Evolutionary conservation across 2,113 vertebrate genomes (phyloP).

Genomic region (Thalassoma bifasciatum): DNA sequence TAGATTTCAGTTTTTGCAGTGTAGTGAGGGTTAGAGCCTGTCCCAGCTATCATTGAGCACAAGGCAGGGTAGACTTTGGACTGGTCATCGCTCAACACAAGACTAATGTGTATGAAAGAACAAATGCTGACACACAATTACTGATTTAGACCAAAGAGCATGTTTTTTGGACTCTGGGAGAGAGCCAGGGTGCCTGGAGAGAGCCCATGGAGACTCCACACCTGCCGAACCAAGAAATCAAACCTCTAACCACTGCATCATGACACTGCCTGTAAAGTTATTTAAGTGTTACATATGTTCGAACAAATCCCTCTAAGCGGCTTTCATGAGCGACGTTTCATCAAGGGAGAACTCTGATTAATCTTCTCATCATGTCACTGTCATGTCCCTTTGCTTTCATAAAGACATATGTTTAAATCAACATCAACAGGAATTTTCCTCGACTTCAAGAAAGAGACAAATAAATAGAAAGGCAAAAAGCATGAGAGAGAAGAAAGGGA

Average conservation of each 20-base stretch:
- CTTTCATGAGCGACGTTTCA: background rate
- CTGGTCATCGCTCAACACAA: no score
- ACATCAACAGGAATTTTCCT: background rate
- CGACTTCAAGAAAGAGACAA: conserved; percentile 10
- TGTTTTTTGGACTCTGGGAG: no score
- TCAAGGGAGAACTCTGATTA: background rate
- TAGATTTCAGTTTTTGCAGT: no score
- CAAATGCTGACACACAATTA: no score
- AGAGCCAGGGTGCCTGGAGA: no score
- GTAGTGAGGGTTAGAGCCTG: no score
- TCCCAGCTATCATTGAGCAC: no score
- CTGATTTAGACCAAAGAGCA: no score
- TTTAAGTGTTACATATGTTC: background rate
- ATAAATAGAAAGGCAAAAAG: conserved; percentile 24
- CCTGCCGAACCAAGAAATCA: no score
- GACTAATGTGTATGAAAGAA: no score
- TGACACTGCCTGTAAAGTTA: background rate
- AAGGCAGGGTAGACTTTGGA: no score
- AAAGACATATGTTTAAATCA: background rate
- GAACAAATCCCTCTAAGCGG: background rate
- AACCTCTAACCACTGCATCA: background rate
- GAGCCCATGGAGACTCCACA: no score
- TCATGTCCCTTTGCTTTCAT: background rate
- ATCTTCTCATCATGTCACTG: background rate
- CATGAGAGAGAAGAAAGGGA: conserved; percentile 26